Conservation (phyloP, 2,888 invertebrate genomes). For the Odontocolon sp. region DNA sequence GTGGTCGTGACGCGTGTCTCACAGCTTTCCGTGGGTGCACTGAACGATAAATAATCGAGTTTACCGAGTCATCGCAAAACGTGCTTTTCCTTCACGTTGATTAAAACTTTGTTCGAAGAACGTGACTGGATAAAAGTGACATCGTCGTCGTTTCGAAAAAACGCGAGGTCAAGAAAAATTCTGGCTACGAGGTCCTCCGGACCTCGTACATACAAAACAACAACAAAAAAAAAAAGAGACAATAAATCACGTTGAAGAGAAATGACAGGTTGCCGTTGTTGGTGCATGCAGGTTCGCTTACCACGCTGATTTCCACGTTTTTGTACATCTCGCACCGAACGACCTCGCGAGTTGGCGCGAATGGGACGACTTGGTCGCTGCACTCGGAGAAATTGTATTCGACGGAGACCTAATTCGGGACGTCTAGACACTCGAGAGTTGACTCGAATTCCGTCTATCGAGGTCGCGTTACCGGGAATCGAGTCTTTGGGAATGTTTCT, state of each 20-base stretch:
- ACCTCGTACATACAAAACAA: too few species aligned
- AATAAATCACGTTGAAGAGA: slow-evolving; percentile 26
- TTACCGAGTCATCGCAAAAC: too few species aligned
- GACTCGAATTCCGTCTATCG: too few species aligned
- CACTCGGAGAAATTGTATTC: neutral
- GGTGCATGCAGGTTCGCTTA: slow-evolving; percentile 48
- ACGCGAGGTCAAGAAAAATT: too few species aligned
- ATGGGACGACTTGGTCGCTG: neutral
- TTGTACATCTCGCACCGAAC: slow-evolving; percentile 19
- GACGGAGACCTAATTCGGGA: slow-evolving; percentile 7
- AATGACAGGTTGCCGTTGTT: slow-evolving; percentile 42
- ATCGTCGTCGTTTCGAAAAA: too few species aligned
- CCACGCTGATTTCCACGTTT: neutral
- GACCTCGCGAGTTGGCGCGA: slow-evolving; percentile 15
- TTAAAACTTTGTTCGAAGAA: too few species aligned
- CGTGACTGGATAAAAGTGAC: too few species aligned
- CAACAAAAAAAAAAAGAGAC: slow-evolving; percentile 3
- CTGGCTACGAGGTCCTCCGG: slow-evolving; percentile 23
- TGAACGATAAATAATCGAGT: too few species aligned
- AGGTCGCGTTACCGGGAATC: neutral
- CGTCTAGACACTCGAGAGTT: neutral
- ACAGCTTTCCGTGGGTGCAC: too few species aligned
- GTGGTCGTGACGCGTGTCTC: too few species aligned
- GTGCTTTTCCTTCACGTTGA: too few species aligned
- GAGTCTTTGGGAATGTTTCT: neutral